These are phyloP conservation scores for Drosophila malerkotliana DNA, from an alignment of 1,140 invertebrate genomes.

Conservation along the genomic window DNA sequence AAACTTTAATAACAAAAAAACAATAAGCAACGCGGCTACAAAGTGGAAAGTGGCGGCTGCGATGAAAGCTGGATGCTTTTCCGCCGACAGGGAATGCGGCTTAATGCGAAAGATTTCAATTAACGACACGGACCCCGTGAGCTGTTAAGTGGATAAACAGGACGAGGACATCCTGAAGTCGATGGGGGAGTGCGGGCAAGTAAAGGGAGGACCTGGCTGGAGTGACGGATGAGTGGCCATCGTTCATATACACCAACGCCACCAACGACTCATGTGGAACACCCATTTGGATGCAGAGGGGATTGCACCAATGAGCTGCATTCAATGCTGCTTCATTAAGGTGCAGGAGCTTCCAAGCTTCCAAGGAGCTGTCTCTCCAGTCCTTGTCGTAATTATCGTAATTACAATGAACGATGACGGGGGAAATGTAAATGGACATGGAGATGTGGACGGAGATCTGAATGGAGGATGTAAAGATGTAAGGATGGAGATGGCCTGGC, in stretches of 20 bases:
- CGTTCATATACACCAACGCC: constrained; percentile 1
- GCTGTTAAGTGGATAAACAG: constrained; percentile 76
- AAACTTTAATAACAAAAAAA: constrained; percentile 74
- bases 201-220: constrained; percentile 3
- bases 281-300: constrained; percentile 17
- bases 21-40: constrained; percentile 58
- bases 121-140: constrained; percentile 59
- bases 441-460: constrained; percentile 17
- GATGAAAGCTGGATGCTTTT: background rate
- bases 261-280: constrained; percentile 18
- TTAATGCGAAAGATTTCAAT: constrained; percentile 80
- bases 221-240: constrained; percentile 31
- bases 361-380: constrained; percentile 45
- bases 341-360: constrained; percentile 28
- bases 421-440: constrained; percentile 51
- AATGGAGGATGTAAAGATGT: constrained; percentile 10
- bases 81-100: constrained; percentile 18
- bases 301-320: constrained; percentile 49
- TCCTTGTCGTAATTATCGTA: constrained; percentile 76
- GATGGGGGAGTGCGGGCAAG: constrained; percentile 16
- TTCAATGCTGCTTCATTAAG: constrained; percentile 76
- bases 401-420: constrained; percentile 74
- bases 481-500: constrained; percentile 14
- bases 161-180: constrained; percentile 15
- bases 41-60: constrained; percentile 25